Evolutionary conservation across 92 coral and sea anemone species (phyloP).

Genomic region (Umimayanthus chanpuru): DNA sequence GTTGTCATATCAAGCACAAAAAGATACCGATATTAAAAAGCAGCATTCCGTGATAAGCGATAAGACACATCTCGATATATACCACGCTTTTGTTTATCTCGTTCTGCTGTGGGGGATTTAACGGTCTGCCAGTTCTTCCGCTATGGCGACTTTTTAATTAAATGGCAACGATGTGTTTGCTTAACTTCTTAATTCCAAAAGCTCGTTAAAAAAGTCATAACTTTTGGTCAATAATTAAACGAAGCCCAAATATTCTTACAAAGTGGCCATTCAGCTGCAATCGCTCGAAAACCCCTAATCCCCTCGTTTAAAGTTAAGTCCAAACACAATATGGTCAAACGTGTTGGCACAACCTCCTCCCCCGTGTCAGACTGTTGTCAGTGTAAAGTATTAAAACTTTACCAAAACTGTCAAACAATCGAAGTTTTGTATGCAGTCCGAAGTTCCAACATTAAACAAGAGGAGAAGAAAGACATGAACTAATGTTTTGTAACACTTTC

Average conservation of each 20-base stretch:
- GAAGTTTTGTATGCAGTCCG: neutral
- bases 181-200: neutral
- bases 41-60: constrained; percentile 10
- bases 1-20: neutral
- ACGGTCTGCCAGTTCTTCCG: constrained; percentile 25
- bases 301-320: too few relatives aligned
- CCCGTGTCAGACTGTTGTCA: too few relatives aligned
- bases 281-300: too few relatives aligned
- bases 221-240: neutral
- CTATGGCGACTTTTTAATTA: constrained; percentile 13
- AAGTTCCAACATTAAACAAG: neutral
- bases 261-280: neutral
- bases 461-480: too few relatives aligned
- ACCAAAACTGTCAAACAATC: neutral
- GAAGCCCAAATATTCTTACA: neutral
- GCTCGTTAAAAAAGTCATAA: constrained; percentile 1
- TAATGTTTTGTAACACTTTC: too few relatives aligned
- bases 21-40: neutral
- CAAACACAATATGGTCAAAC: too few relatives aligned
- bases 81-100: neutral
- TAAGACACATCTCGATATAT: neutral
- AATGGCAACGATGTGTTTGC: neutral
- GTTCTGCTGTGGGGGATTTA: neutral
- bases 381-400: too few relatives aligned
- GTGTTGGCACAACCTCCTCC: too few relatives aligned